Evolutionary conservation across 2,113 vertebrate genomes (phyloP).

Genomic region (Aphyosemion australe): DNA sequence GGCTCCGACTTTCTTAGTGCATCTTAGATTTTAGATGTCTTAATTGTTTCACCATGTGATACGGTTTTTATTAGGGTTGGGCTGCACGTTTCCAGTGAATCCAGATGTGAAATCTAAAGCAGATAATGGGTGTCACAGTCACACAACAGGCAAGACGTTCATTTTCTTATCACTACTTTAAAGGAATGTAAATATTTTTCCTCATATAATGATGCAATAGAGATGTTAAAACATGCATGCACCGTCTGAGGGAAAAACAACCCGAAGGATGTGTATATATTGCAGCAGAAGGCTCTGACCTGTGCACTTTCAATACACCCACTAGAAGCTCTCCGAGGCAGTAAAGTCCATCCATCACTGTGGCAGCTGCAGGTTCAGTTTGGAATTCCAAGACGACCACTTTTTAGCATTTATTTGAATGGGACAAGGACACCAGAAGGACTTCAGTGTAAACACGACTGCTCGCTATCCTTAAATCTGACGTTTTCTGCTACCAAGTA

Average conservation of each 20-base stretch:
- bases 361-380: neutral
- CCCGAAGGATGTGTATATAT: neutral
- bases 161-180: neutral
- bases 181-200: neutral
- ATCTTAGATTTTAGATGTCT: neutral
- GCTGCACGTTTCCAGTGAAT: conserved; percentile 7
- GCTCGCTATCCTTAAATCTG: neutral
- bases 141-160: neutral
- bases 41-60: conserved; percentile 36
- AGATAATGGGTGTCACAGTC: neutral
- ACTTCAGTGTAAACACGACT: neutral
- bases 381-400: neutral
- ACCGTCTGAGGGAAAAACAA: neutral
- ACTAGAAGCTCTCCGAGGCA: neutral
- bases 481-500: neutral
- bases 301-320: neutral
- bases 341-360: neutral
- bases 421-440: neutral
- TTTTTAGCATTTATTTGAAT: neutral
- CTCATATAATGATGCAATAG: neutral
- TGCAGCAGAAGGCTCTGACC: neutral
- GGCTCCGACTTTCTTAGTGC: conserved; percentile 5
- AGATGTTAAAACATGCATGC: neutral
- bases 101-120: conserved; percentile 14
- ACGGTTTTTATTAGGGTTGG: conserved; percentile 32